Conservation (phyloP, 2,888 invertebrate species). For the Conomelus anceps region DNA sequence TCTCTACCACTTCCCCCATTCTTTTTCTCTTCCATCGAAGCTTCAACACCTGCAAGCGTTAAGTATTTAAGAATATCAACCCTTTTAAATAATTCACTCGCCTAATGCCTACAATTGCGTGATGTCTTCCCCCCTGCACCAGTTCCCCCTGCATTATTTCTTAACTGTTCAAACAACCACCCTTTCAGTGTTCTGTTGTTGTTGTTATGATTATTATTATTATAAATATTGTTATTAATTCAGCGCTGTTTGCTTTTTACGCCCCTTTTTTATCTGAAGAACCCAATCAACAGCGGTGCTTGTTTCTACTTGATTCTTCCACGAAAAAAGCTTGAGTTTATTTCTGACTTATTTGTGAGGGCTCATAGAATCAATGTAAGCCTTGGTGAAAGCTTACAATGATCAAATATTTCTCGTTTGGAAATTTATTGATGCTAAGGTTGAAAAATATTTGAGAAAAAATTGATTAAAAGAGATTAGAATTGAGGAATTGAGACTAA, state of each 20-base stretch:
- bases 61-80: background rate
- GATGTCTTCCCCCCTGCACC: background rate
- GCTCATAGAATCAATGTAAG: too few species aligned
- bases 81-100: background rate
- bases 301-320: background rate
- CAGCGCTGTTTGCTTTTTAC: background rate
- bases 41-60: background rate
- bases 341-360: too few species aligned
- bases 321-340: background rate
- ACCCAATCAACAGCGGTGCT: background rate
- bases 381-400: too few species aligned
- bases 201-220: background rate
- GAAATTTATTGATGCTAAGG: too few species aligned
- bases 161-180: background rate
- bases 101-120: background rate
- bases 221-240: background rate
- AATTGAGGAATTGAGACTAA: too few species aligned
- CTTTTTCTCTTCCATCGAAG: background rate
- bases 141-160: background rate
- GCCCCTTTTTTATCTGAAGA: background rate
- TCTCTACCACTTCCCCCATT: slow-evolving; percentile 2
- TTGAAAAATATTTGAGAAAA: too few species aligned
- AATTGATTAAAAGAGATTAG: too few species aligned
- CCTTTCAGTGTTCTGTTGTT: background rate
- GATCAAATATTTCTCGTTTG: too few species aligned